Evolutionary conservation across 2,797 vertebrate species (phyloP).

Genomic region (Tympanoctomys barrerae): DNA sequence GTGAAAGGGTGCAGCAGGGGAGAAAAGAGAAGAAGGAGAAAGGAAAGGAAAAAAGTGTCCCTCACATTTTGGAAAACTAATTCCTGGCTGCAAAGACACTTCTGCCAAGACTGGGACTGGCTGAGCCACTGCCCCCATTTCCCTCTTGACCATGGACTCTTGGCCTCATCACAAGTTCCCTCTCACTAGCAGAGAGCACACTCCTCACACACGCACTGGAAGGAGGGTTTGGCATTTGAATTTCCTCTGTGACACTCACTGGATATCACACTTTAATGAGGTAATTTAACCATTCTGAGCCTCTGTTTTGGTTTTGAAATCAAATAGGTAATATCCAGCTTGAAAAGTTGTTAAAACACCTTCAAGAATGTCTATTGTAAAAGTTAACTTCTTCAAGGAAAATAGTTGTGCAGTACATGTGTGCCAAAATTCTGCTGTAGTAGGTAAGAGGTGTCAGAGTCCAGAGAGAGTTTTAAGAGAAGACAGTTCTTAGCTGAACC

Average conservation of each 20-base stretch:
- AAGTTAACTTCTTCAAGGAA: constrained; percentile 9
- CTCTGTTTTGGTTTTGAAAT: not conserved
- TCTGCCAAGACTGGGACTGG: not conserved
- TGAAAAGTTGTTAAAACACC: not conserved
- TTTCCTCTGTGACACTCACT: not conserved
- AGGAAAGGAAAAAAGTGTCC: not conserved
- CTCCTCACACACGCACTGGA: not conserved
- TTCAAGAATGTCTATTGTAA: not conserved
- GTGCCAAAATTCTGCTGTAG: not conserved
- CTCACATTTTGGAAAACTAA: not conserved
- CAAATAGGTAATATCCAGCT: not conserved
- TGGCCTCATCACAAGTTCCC: not conserved
- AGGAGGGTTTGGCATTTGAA: not conserved
- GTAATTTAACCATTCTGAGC: not conserved
- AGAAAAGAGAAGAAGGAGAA: not conserved
- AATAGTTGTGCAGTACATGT: not conserved
- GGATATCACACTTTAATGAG: not conserved
- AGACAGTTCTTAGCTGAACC: not conserved
- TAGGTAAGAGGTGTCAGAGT: not conserved
- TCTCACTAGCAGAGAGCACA: not conserved
- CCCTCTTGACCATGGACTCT: not conserved
- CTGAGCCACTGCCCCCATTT: not conserved
- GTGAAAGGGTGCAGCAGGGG: not conserved
- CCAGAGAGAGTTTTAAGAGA: not conserved
- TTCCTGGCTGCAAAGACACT: not conserved